These are phyloP conservation scores for Harpalus rubripes DNA, from an alignment of 2,888 invertebrate genomes.

Conservation along the genomic window DNA sequence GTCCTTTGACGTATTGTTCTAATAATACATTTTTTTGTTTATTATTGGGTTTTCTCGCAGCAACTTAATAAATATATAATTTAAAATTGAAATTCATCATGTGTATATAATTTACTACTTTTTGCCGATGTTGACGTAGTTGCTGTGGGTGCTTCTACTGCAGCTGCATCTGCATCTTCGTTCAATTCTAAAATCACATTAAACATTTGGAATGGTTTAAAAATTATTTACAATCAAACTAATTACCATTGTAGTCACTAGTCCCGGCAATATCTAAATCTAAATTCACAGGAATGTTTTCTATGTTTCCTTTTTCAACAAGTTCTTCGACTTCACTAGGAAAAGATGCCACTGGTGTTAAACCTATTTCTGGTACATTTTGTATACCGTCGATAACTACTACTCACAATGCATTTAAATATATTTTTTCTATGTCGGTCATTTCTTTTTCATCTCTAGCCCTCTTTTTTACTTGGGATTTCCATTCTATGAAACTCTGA, in stretches of 20 bases:
- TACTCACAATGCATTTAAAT: neutral
- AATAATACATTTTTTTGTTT: slow-evolving; percentile 19
- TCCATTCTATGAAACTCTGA: slow-evolving; percentile 10
- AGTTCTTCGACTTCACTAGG: slow-evolving; percentile 11
- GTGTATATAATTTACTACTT: slow-evolving; percentile 6
- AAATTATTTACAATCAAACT: slow-evolving; percentile 1
- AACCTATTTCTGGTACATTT: slow-evolving; percentile 16
- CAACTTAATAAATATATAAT: neutral
- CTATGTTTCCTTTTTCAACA: neutral
- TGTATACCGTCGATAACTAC: slow-evolving; percentile 1
- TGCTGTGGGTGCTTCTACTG: slow-evolving; percentile 1
- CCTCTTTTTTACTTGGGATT: slow-evolving; percentile 9
- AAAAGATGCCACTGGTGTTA: slow-evolving; percentile 9
- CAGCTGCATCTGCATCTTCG: neutral
- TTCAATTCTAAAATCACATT: slow-evolving; percentile 18
- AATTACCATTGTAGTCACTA: slow-evolving; percentile 12
- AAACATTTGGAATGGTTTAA: slow-evolving; percentile 14
- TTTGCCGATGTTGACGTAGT: neutral
- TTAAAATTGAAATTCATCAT: neutral
- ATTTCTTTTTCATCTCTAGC: slow-evolving; percentile 16
- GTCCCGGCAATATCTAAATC: neutral
- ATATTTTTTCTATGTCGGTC: neutral
- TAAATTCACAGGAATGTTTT: slow-evolving; percentile 10
- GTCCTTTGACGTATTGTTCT: slow-evolving; percentile 10
- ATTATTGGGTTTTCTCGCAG: neutral